Conservation (phyloP, 2,888 invertebrate species). For the Glyphotaelius pellucidus region DNA sequence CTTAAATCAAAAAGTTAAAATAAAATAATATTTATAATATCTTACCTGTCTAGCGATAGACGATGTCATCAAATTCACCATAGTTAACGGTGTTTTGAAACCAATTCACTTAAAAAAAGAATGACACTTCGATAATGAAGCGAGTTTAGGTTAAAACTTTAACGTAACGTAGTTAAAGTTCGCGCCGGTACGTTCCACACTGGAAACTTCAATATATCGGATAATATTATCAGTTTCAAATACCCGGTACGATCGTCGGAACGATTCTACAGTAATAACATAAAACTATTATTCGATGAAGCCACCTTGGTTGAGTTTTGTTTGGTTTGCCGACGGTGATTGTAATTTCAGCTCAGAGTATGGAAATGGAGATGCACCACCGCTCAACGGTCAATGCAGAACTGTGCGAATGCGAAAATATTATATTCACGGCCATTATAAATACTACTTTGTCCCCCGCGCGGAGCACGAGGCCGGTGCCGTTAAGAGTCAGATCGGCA, state of each 20-base stretch:
- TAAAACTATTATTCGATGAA: neutral
- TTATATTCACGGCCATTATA: neutral
- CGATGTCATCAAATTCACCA: slow-evolving; percentile 43
- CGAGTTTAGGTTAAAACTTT: neutral
- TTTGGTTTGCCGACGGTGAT: neutral
- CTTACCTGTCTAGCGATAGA: slow-evolving; percentile 50
- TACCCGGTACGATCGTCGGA: neutral
- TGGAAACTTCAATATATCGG: neutral
- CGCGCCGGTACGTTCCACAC: neutral
- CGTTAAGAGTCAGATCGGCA: neutral
- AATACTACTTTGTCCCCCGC: neutral
- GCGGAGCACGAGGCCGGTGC: neutral
- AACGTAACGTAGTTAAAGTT: neutral
- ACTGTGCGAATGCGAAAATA: neutral
- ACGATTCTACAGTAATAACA: neutral
- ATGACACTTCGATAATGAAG: neutral
- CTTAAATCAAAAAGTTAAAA: neutral
- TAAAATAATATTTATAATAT: neutral
- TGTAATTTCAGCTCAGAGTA: neutral
- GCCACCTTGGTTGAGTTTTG: neutral
- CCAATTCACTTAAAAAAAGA: neutral
- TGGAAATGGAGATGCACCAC: neutral
- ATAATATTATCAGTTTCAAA: neutral
- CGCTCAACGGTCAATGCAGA: neutral
- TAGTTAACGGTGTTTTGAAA: neutral